Base-by-base conservation (phyloP, 2,888 invertebrate species). In the Drosophila ezoana region DNA sequence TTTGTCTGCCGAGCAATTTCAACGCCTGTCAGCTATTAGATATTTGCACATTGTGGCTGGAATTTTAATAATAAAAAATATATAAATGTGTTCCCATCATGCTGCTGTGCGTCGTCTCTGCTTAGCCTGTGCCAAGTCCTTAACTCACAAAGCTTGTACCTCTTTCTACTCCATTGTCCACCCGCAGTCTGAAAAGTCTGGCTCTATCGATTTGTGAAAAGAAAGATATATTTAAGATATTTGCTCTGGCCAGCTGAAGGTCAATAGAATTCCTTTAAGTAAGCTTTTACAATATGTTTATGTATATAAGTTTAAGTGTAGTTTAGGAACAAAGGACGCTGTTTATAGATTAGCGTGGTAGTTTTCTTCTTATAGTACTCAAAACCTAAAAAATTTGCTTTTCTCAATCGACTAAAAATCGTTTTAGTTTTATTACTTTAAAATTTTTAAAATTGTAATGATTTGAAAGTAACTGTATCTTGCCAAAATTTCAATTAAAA, bases 11-110 rank as follows among this genome's bases (percentile, higher is more conserved):
- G 28, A 16, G 38, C 35, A 10, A 32, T 54, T 78, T 37, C 60
- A 58, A 33, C 51, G 70, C 14, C 64, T 79, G 82, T 76, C 83
- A 83, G 60, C 67, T 66, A 69, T 68, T 82, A 66, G 60, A 65
- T 67, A 68, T 81, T 62, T 78, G 56, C 74, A 58, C 64, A 81
- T 60, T 40, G 59, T 69, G 49, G 45, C 66, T 53, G 69, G 68
- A 86, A 76, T 80, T 77, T 62, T 49, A 65, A 86, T 76, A 76
- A 53, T 57, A 69, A 28, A 45, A 32, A 23, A 16, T 40, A 23
- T 23, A 3, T 0, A 28, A 8, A 8, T 28, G 28, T 28, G 16
- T 9, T 33, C 18, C 48, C 43, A 37, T 16, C 41, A 11, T 18
- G 23, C 3, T 33, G 6, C 40, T 35, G 32, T 18, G 40, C 11